These are phyloP conservation scores for Oreocharis arfaki DNA, from an alignment of 2,113 vertebrate genomes.

Conservation along the genomic window DNA sequence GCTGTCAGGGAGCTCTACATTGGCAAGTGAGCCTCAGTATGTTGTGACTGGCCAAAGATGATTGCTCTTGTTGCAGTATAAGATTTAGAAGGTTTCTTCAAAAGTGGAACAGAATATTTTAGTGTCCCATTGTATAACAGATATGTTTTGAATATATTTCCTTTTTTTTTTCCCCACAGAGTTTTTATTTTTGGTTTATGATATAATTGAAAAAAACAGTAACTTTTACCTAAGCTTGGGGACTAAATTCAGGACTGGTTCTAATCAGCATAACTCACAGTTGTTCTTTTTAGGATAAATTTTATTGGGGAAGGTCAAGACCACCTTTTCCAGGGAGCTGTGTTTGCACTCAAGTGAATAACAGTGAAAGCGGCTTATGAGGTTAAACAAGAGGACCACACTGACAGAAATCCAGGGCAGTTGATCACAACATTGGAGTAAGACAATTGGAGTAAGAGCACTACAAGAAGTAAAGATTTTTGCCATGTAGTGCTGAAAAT, in stretches of 20 bases:
- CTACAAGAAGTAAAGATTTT: not conserved
- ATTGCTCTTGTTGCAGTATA: fast-evolving
- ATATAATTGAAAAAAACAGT: not conserved
- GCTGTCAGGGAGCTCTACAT: not conserved
- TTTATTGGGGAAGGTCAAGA: not conserved
- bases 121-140: not conserved
- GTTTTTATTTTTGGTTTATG: not conserved
- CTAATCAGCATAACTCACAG: not conserved
- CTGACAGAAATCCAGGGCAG: not conserved
- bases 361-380: not conserved
- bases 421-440: not conserved
- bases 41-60: not conserved
- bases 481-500: not conserved
- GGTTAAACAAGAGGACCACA: not conserved
- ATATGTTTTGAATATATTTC: not conserved
- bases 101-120: not conserved
- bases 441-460: not conserved
- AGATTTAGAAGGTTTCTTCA: not conserved
- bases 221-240: not conserved
- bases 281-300: not conserved
- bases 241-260: not conserved
- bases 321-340: not conserved
- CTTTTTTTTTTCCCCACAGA: not conserved
- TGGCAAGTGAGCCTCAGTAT: not conserved
- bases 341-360: not conserved